Base-by-base conservation (phyloP, 2,888 invertebrate species). In the Drosophila subsilvestris region DNA sequence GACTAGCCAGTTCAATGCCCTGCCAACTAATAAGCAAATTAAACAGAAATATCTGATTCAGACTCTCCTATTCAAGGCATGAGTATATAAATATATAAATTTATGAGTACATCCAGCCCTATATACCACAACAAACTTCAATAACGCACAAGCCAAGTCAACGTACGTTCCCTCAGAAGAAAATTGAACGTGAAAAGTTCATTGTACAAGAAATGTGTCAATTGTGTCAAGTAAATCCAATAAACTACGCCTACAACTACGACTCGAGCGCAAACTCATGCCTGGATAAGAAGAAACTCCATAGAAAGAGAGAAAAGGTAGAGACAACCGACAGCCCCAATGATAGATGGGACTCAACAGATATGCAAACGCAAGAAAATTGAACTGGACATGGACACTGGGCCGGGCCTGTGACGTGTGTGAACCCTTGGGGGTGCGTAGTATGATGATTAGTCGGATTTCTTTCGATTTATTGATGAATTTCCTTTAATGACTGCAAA, bases 161-260 rank as follows among this genome's bases (percentile, higher is more conserved):
- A 14, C 37, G 53, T 25, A 48, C 57, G n/a, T n/a, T 17, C 8
- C 14, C 37, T 37, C 37, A 2, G 37, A 57, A 32, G 47, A 56
- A 32, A 66, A 66, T 69, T 70, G 70, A 69, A 43, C 48, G 49
- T 47, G 18, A 37, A 48, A 63, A 63, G 84, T 75, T 88, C 88
- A 78, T 20, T 59, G 71, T 17, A 83, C 84, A 73, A n/a, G 57
- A 56, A 72, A 66, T 61, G 45, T 75, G 75, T 78, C 77, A 79
- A 55, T 56, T 65, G 42, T 53, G 57, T 50, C 29, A 43, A 56
- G 53, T 42, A 78, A 74, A 45, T 53, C 68, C 72, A 72, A 84
- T 78, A 86, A 84, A 70, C 66, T 78, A 74, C 87, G 75, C 67
- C 78, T 61, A 37, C 43, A n/a, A 22, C 78, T 61, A 25, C 43